These are phyloP conservation scores for Phengaris arion DNA, from an alignment of 2,888 invertebrate species.

Conservation along the genomic window DNA sequence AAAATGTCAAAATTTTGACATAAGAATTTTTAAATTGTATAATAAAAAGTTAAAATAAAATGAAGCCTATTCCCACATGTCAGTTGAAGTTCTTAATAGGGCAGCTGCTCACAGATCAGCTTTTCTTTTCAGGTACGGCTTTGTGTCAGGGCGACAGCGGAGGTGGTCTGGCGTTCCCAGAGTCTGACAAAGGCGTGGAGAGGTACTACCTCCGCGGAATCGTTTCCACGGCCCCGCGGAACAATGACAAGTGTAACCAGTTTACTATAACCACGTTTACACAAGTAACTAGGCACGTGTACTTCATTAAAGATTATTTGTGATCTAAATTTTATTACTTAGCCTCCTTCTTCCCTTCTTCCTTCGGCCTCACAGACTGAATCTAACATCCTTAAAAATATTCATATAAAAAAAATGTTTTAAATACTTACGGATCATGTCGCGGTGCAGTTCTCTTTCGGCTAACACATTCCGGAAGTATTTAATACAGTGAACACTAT, in stretches of 20 bases:
- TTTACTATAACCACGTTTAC: constrained; percentile 12
- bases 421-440: neutral
- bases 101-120: neutral
- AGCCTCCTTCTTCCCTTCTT: neutral
- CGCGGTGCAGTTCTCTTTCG: too few relatives aligned
- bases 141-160: constrained; percentile 68
- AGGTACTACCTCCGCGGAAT: constrained; percentile 62
- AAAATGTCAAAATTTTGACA: too few relatives aligned
- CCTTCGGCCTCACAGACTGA: too few relatives aligned
- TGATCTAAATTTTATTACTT: neutral
- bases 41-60: too few relatives aligned
- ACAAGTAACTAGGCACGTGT: neutral
- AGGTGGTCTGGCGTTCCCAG: constrained; percentile 58
- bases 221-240: constrained; percentile 56
- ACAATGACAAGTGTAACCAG: constrained; percentile 40
- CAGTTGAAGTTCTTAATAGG: too few relatives aligned
- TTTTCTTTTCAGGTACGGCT: constrained; percentile 50
- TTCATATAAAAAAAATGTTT: neutral
- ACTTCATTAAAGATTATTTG: constrained; percentile 9
- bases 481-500: too few relatives aligned
- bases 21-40: too few relatives aligned
- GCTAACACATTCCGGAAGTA: too few relatives aligned
- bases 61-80: too few relatives aligned
- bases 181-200: constrained; percentile 43
- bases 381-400: too few relatives aligned